These are phyloP conservation scores for Odontophorus gujanensis DNA, from an alignment of 2,113 vertebrate genomes.

Conservation along the genomic window DNA sequence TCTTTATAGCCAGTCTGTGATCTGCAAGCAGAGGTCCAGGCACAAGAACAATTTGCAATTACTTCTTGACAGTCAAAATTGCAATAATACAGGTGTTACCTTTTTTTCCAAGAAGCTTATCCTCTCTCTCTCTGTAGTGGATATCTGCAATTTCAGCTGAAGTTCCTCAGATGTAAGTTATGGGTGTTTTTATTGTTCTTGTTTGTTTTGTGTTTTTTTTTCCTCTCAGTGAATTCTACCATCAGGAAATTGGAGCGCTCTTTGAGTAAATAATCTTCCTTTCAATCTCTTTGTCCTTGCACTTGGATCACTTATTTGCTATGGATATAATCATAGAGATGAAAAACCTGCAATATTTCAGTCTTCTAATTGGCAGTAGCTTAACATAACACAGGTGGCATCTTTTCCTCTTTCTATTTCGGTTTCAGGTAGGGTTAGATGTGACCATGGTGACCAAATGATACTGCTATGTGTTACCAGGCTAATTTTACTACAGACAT, in stretches of 20 bases:
- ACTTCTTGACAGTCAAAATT: not conserved
- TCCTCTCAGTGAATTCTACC: not conserved
- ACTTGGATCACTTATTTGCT: not conserved
- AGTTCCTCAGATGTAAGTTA: not conserved
- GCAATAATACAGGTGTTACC: not conserved
- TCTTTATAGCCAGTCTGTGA: not conserved
- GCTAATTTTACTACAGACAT: not conserved
- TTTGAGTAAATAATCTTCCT: not conserved
- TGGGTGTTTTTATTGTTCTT: too few relatives aligned
- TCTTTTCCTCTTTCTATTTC: not conserved
- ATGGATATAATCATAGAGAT: not conserved
- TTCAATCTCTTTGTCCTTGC: not conserved
- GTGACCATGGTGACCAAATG: not conserved
- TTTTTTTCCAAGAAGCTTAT: not conserved
- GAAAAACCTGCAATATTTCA: not conserved
- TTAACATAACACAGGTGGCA: not conserved
- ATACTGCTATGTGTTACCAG: not conserved
- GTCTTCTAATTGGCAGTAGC: not conserved
- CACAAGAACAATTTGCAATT: not conserved
- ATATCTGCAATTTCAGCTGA: not conserved
- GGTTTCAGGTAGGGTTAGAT: not conserved
- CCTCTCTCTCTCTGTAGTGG: not conserved
- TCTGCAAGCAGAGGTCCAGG: not conserved
- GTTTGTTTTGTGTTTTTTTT: too few relatives aligned
- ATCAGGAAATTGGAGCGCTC: not conserved